Conservation (phyloP, 2,888 invertebrate species). For the Archips xylosteana region DNA sequence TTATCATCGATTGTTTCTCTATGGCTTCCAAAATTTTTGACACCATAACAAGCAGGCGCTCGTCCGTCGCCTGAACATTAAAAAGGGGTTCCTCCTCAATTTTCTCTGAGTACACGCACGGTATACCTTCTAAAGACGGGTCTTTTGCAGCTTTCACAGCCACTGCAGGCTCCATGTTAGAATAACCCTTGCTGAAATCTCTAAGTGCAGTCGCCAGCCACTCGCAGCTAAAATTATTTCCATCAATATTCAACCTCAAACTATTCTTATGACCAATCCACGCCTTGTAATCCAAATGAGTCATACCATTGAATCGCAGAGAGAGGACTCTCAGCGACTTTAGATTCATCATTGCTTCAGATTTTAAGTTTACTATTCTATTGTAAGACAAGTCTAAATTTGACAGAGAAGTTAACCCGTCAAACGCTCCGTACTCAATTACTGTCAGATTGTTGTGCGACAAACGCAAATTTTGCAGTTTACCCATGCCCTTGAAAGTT, state of each 20-base stretch:
- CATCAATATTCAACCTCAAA: conserved; percentile 67
- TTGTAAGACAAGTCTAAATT: conserved; percentile 63
- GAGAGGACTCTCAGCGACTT: conserved; percentile 63
- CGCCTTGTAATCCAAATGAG: conserved; percentile 59
- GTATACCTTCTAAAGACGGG: conserved; percentile 69
- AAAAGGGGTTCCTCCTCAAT: conserved; percentile 31
- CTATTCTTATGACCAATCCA: conserved; percentile 68
- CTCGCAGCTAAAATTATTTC: conserved; percentile 69
- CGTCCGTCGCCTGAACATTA: conserved; percentile 54
- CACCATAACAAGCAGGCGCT: conserved; percentile 65
- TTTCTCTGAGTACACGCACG: conserved; percentile 57
- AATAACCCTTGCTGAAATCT: conserved; percentile 69
- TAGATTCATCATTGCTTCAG: conserved; percentile 68
- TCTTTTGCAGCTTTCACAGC: conserved; percentile 46
- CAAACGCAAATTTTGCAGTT: conserved; percentile 64
- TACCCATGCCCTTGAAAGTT: conserved; percentile 58
- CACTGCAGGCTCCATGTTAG: conserved; percentile 66
- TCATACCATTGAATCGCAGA: conserved; percentile 63
- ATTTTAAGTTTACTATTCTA: conserved; percentile 61
- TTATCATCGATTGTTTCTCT: conserved; percentile 63
- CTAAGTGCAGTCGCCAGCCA: conserved; percentile 68
- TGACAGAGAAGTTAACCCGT: conserved; percentile 58
- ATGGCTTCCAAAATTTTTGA: conserved; percentile 75
- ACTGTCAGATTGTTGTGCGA: conserved; percentile 60
- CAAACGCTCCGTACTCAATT: conserved; percentile 69